phyloP scores from a whole-genome alignment of 2,797 vertebrate genomes.

The Betta splendens region DNA sequence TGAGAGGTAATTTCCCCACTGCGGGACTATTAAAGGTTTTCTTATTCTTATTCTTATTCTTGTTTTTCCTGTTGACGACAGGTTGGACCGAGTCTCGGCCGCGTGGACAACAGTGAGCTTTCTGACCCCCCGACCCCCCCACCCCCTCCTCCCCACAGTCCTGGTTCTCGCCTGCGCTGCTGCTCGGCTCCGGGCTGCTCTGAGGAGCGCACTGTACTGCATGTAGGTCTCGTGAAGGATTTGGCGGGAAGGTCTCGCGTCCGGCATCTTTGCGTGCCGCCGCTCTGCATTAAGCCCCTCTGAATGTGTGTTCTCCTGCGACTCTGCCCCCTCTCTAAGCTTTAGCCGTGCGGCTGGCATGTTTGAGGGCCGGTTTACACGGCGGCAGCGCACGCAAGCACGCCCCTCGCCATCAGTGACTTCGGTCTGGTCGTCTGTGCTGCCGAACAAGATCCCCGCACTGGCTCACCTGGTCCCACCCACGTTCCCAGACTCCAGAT shows the following conservation, averaged over 20 bases:
- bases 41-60: too few species aligned
- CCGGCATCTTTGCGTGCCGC: constrained; percentile 41
- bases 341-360: constrained; percentile 62
- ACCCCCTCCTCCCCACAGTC: not conserved
- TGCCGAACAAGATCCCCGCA: constrained; percentile 46
- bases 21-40: too few species aligned
- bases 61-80: not conserved
- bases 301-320: constrained; percentile 42
- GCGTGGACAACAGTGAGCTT: constrained; percentile 3
- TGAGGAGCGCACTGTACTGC: too few species aligned
- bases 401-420: constrained; percentile 26
- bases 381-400: constrained; percentile 57
- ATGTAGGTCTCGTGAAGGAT: constrained; percentile 8
- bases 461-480: constrained; percentile 44
- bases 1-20: too few species aligned
- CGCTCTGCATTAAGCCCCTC: constrained; percentile 53
- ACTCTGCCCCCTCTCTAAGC: constrained; percentile 53
- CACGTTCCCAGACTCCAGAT: constrained; percentile 46
- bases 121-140: not conserved
- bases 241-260: constrained; percentile 27
- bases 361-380: constrained; percentile 62
- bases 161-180: constrained; percentile 3
- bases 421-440: constrained; percentile 19
- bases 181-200: not conserved
- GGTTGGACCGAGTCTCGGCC: not conserved